Evolutionary conservation across 2,888 invertebrate species (phyloP), one percentile per base, ranked within the genome.

Genomic region (Amiota communis): DNA sequence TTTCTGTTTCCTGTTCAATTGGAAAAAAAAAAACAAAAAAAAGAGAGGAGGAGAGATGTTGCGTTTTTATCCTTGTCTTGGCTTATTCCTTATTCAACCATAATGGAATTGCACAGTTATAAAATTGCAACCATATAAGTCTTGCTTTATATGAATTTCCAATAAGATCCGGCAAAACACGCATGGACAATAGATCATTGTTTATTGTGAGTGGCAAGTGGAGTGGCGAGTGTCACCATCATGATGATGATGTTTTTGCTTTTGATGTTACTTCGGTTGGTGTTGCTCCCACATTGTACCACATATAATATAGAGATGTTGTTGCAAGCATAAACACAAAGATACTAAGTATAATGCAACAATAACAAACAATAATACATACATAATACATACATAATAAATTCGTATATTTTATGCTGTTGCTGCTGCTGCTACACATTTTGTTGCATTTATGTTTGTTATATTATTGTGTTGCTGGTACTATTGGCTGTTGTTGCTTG

Each of bases 101-200:
- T 59, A 59, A 79, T 36, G 36, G 36, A 36, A 36, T 36, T 36
- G 36, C 36, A 83, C 79, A 84, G 83, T 83, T 84, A 78, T 75
- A 76, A 72, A 67, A 67, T 57, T 47, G 65, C n/a, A 4, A 67
- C 82, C 83, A 83, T 83, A 83, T 83, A 83, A 78, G 86, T 79
- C 72, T 36, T 77, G 48, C 84, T 51, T 68, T 68, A 36, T 36
- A 83, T 83, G 86, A 83, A 86, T 83, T 83, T 83, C 84, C 86
- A 83, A 83, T 83, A 67, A 57, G 53, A 53, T n/a, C n/a, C 9
- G 20, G 0, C 15, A 8, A 20, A 10, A 59, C 53, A 17, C 15
- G 11, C 17, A 59, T 11, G 17, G 20, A 59, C 15, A 59, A 20
- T 20, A 20, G 15, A 59, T 17, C 15, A 59, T 59, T 59, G 20